Evolutionary conservation across 2,113 vertebrate species (phyloP).

Genomic region (Paracanthobrama guichenoti): DNA sequence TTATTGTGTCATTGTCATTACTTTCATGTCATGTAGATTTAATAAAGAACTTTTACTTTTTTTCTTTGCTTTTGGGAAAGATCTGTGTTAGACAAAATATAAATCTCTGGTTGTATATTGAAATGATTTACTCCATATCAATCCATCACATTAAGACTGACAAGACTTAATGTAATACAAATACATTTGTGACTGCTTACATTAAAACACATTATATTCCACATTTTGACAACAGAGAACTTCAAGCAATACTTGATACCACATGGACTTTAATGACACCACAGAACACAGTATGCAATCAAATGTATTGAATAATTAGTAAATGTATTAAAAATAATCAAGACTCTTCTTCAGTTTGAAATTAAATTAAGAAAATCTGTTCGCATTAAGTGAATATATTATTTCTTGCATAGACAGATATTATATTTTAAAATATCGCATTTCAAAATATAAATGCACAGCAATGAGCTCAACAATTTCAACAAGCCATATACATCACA

Average conservation of each 20-base stretch:
- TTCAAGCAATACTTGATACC: not conserved
- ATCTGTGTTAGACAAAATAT: conserved; percentile 15
- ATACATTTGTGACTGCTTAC: not conserved
- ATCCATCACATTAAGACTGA: not conserved
- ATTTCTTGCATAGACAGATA: conserved; percentile 52
- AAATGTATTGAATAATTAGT: not conserved
- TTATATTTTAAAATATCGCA: conserved; percentile 6
- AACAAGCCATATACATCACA: not conserved
- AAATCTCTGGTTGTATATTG: not conserved
- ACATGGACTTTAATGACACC: not conserved
- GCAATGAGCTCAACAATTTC: not conserved
- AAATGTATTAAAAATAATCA: not conserved
- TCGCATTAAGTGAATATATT: conserved; percentile 9
- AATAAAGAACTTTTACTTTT: not conserved
- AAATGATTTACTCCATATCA: not conserved
- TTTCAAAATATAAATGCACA: not conserved
- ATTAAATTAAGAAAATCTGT: not conserved
- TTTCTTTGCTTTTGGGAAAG: not conserved
- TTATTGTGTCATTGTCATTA: too few relatives aligned
- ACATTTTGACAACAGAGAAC: conserved; percentile 20
- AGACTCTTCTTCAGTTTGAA: not conserved
- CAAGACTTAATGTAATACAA: not conserved
- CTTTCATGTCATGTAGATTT: not conserved
- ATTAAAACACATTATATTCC: conserved; percentile 8
- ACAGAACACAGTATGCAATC: not conserved